Base-by-base conservation (phyloP, 2,113 vertebrate species). In the Orycteropus afer region DNA sequence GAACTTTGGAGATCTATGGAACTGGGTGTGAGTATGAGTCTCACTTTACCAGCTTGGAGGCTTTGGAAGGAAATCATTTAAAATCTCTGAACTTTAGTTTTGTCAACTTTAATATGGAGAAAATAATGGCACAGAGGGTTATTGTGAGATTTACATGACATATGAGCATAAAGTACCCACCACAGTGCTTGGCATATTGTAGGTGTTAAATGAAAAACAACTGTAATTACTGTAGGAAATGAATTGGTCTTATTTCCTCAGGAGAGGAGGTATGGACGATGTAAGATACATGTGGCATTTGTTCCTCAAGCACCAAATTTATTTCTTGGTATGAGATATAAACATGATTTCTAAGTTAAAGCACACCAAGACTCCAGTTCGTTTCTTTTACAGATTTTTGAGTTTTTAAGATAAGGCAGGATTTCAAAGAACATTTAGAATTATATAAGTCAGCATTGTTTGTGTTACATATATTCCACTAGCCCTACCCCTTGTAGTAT, bases 41-140 rank as follows among this genome's bases (percentile, higher is more conserved):
- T 63, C 40, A 80, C 67, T 90, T 73, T 71, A n/a, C 90, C 8
- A 40, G 59, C 81, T 93, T 95, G 90, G 87, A 90, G 34, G 37
- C 61, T 63, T 93, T 57, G 67, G 45, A 18, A 9, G 34, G 67
- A 83, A 55, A 85, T 55, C 51, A 87, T 12, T 96, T 92, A 57
- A 92, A 85, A 82, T 94, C 55, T 91, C 81, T 73, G 29, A 84
- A 95, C 51, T n/a, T 96, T 63, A 42, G 37, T 91, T 80, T 93
- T 83, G 84, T n/a, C 29, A 83, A 88, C 59, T 90, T 89, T 81
- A 93, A 59, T 76, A 73, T 85, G 10, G 63, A 91, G 42, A 59
- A 95, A 86, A 88, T 83, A 76, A 84, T 86, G 69, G 25, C 3
- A 15, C 32, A 14, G 1, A 59, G n/a, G 23, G 17, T 73, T 51